phyloP scores from a whole-genome alignment of 92 coral and sea anemone species.

The Actinernus sp. region DNA sequence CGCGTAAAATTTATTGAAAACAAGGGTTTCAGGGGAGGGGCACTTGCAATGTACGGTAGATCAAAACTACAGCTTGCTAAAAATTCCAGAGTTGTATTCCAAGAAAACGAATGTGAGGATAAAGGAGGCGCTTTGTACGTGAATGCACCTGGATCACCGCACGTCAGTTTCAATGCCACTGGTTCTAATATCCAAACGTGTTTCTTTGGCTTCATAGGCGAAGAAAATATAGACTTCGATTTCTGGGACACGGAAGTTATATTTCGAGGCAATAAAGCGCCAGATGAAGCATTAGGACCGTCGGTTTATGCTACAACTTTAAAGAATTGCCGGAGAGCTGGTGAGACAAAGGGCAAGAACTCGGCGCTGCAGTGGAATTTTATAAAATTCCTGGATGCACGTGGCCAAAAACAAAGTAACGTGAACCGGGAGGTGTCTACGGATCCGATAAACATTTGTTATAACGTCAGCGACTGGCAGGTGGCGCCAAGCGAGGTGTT shows the following conservation, averaged over 20 bases:
- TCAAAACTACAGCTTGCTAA: conserved; percentile 62
- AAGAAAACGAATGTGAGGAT: conserved; percentile 59
- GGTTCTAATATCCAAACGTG: conserved; percentile 71
- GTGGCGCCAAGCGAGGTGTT: conserved; percentile 79
- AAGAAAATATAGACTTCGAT: conserved; percentile 56
- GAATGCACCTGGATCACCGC: conserved; percentile 83
- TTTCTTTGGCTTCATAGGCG: conserved; percentile 78
- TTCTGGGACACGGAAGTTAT: conserved; percentile 77
- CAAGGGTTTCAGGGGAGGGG: conserved; percentile 85
- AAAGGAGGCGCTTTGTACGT: conserved; percentile 88
- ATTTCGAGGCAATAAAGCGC: conserved; percentile 71
- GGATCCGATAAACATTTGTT: conserved; percentile 72
- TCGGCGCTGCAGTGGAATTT: conserved; percentile 81
- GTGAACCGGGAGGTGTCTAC: conserved; percentile 68
- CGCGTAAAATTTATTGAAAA: conserved; percentile 56
- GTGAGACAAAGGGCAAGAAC: conserved; percentile 74
- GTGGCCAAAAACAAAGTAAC: conserved; percentile 31
- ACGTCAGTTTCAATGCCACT: conserved; percentile 71
- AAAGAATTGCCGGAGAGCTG: conserved; percentile 71
- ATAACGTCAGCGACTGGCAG: conserved; percentile 48
- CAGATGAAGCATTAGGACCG: conserved; percentile 63
- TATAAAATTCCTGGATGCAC: conserved; percentile 43
- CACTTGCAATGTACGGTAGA: conserved; percentile 90
- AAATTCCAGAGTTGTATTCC: conserved; percentile 58
- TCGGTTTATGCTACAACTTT: conserved; percentile 88